Percentiles rank a stretch among this genome's conserved stretches.
Evolutionary conservation across 2,888 invertebrate species (phyloP).

Genomic region (Conus canariensis): DNA sequence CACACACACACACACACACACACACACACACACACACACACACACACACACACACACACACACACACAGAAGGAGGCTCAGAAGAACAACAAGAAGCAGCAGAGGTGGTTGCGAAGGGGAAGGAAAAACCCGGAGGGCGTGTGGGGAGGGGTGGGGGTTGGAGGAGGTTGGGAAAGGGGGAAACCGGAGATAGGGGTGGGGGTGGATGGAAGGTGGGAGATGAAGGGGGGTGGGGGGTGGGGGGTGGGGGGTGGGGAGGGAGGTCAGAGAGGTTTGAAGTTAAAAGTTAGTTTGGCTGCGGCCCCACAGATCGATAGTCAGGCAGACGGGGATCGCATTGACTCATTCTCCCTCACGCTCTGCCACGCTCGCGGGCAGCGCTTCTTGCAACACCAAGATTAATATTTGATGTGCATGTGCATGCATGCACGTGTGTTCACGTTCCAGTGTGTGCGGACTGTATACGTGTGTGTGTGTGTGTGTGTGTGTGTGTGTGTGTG

Average conservation of each 20-base stretch:
- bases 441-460: not conserved
- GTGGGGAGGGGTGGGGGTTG: not conserved
- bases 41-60: no score
- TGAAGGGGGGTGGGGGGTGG: not conserved
- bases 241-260: not conserved
- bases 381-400: no score
- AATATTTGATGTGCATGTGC: not conserved
- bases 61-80: no score
- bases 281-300: no score
- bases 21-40: no score
- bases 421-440: not conserved
- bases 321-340: not conserved
- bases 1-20: no score
- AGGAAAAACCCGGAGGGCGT: no score
- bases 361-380: not conserved
- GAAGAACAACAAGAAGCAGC: no score
- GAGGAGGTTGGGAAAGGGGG: not conserved
- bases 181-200: not conserved
- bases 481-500: not conserved
- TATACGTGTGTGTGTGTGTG: not conserved
- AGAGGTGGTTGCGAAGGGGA: no score
- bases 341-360: not conserved
- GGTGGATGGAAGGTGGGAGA: not conserved
- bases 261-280: no score
- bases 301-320: no score